Evolutionary conservation across 2,888 invertebrate species (phyloP), one percentile per base, ranked within the genome.

Genomic region (Ganaspis brasiliensis): DNA sequence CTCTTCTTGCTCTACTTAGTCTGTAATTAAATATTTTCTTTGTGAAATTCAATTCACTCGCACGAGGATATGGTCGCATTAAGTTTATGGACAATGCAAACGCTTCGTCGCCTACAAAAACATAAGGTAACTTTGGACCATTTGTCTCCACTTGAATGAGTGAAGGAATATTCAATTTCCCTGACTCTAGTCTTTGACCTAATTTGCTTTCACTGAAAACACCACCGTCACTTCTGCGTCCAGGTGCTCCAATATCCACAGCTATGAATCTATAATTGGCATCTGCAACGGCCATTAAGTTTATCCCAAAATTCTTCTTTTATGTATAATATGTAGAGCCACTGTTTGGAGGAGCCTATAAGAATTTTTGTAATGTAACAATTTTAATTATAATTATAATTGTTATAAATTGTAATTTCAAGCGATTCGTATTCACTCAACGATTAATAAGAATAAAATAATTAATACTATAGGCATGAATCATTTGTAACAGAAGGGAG

Each of bases 201-300:
- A 83, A 75, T 31, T 55, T 37, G 12, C 79, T 78, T 49, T 77
- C 72, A 12, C 67, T 71, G 45, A 82, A 81, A n/a, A 84, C 76
- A 14, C 80, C 79, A 12, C 79, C 82, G 77, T 82, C 79, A 26
- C 80, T 81, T 12, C 73, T 72, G 26, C 81, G 75, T 5, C 81
- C 81, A 35, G 76, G 75, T 14, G 82, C 79, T 35, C 79, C 82
- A 19, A 83, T 83, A 35, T 80, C 81, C 10, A 83, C 78, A 1
- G 79, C 75, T 19, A 52, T 79, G 57, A 84, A 83, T 26, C 19
- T 52, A 57, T 81, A 82, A 40, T 82, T 75, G 0, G 81, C 81
- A 78, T 83, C 79, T 19, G 79, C 80, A 52, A 81, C 71, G 2
- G 74, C 82, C 31, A 84, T 70, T 16, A 83, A 55, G 56, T 79